phyloP scores from a whole-genome alignment of 2,113 vertebrate genomes.

The Muntiacus muntjak region DNA sequence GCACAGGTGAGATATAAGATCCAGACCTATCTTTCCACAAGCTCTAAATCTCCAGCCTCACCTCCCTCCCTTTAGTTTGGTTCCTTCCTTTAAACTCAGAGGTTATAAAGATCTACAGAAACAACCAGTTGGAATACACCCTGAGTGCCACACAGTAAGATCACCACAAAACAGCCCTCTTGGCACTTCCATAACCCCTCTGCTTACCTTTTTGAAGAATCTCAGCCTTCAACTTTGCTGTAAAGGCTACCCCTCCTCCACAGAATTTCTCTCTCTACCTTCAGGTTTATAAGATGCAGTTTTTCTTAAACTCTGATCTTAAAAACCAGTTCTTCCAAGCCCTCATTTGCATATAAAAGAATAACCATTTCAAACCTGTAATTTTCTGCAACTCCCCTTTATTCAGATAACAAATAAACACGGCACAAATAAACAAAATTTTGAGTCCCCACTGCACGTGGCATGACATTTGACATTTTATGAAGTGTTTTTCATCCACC shows the following conservation, averaged over 20 bases:
- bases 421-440: not conserved
- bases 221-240: not conserved
- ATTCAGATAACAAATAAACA: not conserved
- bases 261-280: not conserved
- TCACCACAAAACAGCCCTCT: no score
- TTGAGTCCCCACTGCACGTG: not conserved
- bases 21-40: not conserved
- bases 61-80: not conserved
- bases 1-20: not conserved
- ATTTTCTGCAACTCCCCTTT: not conserved
- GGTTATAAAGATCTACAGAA: not conserved
- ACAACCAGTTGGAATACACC: not conserved
- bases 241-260: not conserved
- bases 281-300: not conserved
- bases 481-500: not conserved
- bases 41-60: not conserved
- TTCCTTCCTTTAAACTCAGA: not conserved
- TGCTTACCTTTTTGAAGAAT: not conserved
- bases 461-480: not conserved
- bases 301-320: not conserved
- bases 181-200: no score
- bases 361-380: not conserved
- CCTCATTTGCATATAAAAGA: not conserved
- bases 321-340: not conserved
- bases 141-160: not conserved